Evolutionary conservation across 2,888 invertebrate genomes (phyloP), one percentile per base, ranked within the genome.

Genomic region (Stictocephala bisonia): DNA sequence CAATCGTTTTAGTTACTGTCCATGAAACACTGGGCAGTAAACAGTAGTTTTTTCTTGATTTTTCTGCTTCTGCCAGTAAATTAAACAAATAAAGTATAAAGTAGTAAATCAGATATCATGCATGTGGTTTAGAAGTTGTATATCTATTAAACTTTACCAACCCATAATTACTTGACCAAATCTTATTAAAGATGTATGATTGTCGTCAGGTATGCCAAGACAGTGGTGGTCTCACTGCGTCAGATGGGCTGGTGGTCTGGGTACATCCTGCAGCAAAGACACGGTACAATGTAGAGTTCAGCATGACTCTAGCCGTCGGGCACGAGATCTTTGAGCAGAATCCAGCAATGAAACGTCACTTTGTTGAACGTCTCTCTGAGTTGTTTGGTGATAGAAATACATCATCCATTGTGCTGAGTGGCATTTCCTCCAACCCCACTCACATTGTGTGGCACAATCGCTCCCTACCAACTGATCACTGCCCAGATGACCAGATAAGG

Each of bases 401-500:
- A 0, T 88, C 87, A 29, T 89, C 91, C 73, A 92, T 96, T 74
- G 88, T 91, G 75, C 87, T 96, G 74, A 89, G 90, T 71, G 79
- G 78, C 20, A 68, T 78, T 22, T 75, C 78, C 6, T 75, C 85
- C 6, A 86, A 86, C 1, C 83, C 83, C 0, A 84, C 84, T 1
- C 53, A 53, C 18, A 77, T 83, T 7, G 82, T 84, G n/a, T 88
- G 87, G 87, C 85, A 92, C 83, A 97, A 97, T 84, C 91, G 91
- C 51, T 91, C 93, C 26, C 82, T 95, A 48, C 88, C 91, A 24
- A 88, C 89, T 78, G 88, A 89, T 76, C 85, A 87, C 64, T 97
- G 97, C 83, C 93, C 95, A 0, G 88, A 91, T 77, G 88, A 90
- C 51, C 91, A 93, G 80, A 92, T 97, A 74, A 89, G 89, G 11